These are phyloP conservation scores for Melipona bicolor DNA, from an alignment of 2,888 invertebrate genomes.

Conservation along the genomic window DNA sequence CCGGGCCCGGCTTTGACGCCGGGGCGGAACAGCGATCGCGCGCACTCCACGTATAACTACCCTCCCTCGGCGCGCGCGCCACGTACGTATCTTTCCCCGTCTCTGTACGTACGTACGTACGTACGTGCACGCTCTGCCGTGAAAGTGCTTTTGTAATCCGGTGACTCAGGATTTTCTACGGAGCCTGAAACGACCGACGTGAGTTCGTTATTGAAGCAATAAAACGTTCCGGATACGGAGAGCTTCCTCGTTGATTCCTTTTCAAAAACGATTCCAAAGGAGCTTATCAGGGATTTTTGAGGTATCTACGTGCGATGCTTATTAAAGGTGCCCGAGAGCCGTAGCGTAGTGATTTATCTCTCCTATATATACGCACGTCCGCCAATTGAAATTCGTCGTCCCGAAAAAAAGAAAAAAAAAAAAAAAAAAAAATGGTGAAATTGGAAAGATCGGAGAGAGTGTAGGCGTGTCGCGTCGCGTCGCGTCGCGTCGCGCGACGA, in stretches of 20 bases:
- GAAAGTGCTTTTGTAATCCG: slow-evolving; percentile 9
- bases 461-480: background rate
- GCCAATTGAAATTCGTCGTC: background rate
- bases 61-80: background rate
- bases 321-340: background rate
- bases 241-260: slow-evolving; percentile 36
- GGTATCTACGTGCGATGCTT: background rate
- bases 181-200: background rate
- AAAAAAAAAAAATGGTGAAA: no score
- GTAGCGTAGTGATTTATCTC: background rate
- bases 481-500: background rate
- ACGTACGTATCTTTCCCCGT: background rate
- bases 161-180: slow-evolving; percentile 32
- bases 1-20: background rate
- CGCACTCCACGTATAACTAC: no score
- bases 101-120: background rate
- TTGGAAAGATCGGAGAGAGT: background rate
- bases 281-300: slow-evolving; percentile 20
- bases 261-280: slow-evolving; percentile 4
- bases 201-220: slow-evolving; percentile 65
- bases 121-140: background rate
- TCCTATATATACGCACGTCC: background rate
- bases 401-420: no score
- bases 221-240: slow-evolving; percentile 50
- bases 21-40: background rate